Conservation (phyloP, 2,797 vertebrate genomes). For the Trichosurus vulpecula region DNA sequence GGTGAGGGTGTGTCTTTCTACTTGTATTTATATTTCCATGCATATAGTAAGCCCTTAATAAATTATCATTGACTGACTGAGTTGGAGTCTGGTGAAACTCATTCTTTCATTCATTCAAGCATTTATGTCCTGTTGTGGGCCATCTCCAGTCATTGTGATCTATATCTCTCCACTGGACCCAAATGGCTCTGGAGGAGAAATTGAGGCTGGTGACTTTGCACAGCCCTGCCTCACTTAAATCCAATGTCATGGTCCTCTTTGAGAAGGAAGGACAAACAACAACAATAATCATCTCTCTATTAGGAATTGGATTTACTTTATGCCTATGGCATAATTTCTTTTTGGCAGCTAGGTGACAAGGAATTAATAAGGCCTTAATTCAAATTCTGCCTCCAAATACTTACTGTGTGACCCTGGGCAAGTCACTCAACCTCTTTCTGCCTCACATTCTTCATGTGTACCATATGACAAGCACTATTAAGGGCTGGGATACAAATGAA, state of each 20-base stretch:
- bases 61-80: not conserved
- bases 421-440: not conserved
- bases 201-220: too few relatives aligned
- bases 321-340: not conserved
- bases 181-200: too few relatives aligned
- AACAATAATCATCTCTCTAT: too few relatives aligned
- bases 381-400: not conserved
- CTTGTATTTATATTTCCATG: not conserved
- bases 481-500: not conserved
- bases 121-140: not conserved
- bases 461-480: not conserved
- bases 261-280: too few relatives aligned
- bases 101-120: not conserved
- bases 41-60: not conserved
- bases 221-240: too few relatives aligned
- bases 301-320: not conserved
- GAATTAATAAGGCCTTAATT: not conserved
- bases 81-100: not conserved
- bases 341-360: not conserved
- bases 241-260: too few relatives aligned
- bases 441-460: not conserved
- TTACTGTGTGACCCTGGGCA: not conserved
- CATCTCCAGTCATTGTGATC: too few relatives aligned
- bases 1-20: not conserved
- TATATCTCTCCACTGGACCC: too few relatives aligned